Evolutionary conservation across 64 coral and sea anemone genomes (phyloP), one percentile per base, ranked within the genome.

Genomic region (Pocillopora damicornis): DNA sequence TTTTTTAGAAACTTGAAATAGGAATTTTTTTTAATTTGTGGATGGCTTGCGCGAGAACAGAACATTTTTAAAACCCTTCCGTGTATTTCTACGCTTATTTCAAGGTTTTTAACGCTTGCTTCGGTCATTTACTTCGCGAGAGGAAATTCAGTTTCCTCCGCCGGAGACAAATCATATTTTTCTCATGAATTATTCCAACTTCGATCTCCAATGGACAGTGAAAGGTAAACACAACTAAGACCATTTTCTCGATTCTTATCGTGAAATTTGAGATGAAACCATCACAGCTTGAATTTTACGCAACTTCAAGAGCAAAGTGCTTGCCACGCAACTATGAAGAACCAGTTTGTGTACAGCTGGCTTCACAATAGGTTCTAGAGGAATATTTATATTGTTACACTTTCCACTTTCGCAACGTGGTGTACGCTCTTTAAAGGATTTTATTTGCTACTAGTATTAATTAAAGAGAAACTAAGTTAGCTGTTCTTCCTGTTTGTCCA

Each of bases 111-210:
- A 26, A 69, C 20, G 37, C 64, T 77, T 73, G 64, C 68, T 45
- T 22, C n/a, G 45, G 9, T 58, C 42, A 85, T 58, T 85, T 72
- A 51, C 18, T 20, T 85, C 67, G 42, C 8, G 4, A 65, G 22
- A 85, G 81, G 81, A 85, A 72, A 65, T 58, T 72, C 35, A 69
- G 65, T 85, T 85, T 85, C 81, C 81, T 85, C 81, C n/a, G 35
- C 64, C 81, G 81, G 81, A 85, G 81, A 85, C 81, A 85, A 85
- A 85, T 85, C 56, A 85, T 85, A 72, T 85, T 65, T 82, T 81
- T 81, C 81, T 85, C 81, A 85, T 85, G 81, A 85, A 85, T 85
- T 85, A 85, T 85, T 85, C 81, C 64, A 51, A 73, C 81, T 85
- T 22, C 35, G 65, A 72, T 85, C 81, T 85, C 12, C 81, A 72